Base-by-base conservation (phyloP, 2,113 vertebrate species). In the Conger conger region DNA sequence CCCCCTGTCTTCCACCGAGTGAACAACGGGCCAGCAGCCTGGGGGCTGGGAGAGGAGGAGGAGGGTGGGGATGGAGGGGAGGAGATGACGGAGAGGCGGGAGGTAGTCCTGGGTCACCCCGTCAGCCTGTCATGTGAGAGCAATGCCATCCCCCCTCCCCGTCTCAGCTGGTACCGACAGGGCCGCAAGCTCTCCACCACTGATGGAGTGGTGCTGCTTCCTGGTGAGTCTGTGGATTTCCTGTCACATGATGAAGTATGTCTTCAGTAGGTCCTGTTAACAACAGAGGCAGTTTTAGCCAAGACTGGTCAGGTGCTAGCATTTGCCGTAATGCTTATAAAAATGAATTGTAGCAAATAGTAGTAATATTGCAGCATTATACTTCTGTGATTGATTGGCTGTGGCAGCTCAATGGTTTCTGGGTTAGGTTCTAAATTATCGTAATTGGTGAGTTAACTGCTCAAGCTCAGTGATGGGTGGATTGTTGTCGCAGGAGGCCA, bases 1-100 rank as follows among this genome's bases (percentile, higher is more conserved):
- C 97, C 98, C 42, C 97, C 97, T 0, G 81, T 97, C 84, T 97
- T 99, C 92, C 96, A 98, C 86, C 94, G 95, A 45, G 90, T 95
- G 84, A 92, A 50, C 0, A 93, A 94, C 79, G 86, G 91, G 54
- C 94, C 73, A 0, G 93, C 94, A 76, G 93, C 91, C 86, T 96
- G 96, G 4, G 90, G 95, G 87, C 78, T 92, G 77, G 94, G 89
- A 33, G 92, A 93, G 0, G 92, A 94, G 0, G 93, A 94, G 82
- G 96, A 97, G 18, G 83, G 89, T 76, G 92, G 88, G 3, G 91
- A 94, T 86, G 91, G 90, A 3, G 91, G 91, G 0, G 89, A 94
- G 60, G 92, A 89, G 54, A 91, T 96, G 90, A 94, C 91, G 0
- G 96, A 98, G 76, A 95, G 92, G 85, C 90, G 91, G 0, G 96